phyloP scores from a whole-genome alignment of 2,797 vertebrate species.

The Semaprochilodus insignis region DNA sequence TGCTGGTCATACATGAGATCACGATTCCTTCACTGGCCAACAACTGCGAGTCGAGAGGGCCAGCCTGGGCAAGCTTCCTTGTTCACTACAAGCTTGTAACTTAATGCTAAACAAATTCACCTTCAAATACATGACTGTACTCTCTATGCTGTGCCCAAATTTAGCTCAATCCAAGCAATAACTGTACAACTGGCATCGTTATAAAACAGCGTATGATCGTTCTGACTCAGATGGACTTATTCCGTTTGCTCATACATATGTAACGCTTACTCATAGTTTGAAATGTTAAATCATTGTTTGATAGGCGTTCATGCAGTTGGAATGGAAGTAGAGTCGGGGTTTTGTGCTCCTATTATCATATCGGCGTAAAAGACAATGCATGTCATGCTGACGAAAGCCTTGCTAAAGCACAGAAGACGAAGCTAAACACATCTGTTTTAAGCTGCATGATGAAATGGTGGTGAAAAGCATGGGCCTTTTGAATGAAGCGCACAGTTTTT shows the following conservation, averaged over 20 bases:
- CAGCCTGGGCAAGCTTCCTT: slow-evolving; percentile 9
- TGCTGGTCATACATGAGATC: slow-evolving; percentile 38
- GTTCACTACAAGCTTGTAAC: slow-evolving; percentile 30
- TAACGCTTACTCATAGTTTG: slow-evolving; percentile 40
- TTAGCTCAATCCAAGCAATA: slow-evolving; percentile 41
- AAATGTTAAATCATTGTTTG: slow-evolving; percentile 43
- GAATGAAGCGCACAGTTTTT: slow-evolving; percentile 9
- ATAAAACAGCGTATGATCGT: slow-evolving; percentile 36
- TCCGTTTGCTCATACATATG: slow-evolving; percentile 48
- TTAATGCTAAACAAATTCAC: slow-evolving; percentile 16
- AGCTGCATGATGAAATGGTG: slow-evolving; percentile 10
- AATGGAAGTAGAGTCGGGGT: background rate
- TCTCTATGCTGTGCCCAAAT: slow-evolving; percentile 41
- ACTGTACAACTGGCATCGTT: slow-evolving; percentile 27
- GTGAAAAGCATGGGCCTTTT: slow-evolving; percentile 21
- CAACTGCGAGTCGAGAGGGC: slow-evolving; percentile 5
- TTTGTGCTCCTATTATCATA: slow-evolving; percentile 9
- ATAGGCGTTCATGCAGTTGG: background rate
- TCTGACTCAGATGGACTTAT: slow-evolving; percentile 36
- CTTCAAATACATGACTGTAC: slow-evolving; percentile 36
- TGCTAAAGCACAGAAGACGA: background rate
- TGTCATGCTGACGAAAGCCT: background rate
- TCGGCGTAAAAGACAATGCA: background rate
- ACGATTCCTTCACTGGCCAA: background rate
- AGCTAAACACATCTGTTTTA: background rate